Evolutionary conservation across 2,888 invertebrate species (phyloP).

Genomic region (Halocaridina rubra): DNA sequence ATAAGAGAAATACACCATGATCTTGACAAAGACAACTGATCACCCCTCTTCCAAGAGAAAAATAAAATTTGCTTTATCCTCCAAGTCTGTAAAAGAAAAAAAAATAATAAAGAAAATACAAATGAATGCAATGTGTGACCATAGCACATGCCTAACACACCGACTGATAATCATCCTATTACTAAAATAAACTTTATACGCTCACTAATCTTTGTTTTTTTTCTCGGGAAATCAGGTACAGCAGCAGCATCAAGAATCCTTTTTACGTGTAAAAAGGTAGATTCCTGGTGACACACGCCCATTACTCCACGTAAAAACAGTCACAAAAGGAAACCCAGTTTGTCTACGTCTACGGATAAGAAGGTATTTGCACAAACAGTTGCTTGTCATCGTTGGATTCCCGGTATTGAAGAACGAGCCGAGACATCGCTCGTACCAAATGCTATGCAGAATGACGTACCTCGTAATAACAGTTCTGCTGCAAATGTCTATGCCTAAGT

Average conservation of each 20-base stretch:
- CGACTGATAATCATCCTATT: constrained; percentile 42
- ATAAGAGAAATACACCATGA: too few species aligned
- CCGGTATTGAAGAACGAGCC: not conserved
- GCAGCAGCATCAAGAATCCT: constrained; percentile 30
- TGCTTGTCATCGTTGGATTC: not conserved
- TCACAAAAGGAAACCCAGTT: not conserved
- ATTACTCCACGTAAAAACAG: not conserved
- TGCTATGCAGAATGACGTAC: too few species aligned
- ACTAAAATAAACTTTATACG: constrained; percentile 55
- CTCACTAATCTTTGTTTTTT: not conserved
- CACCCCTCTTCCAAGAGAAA: constrained; percentile 9
- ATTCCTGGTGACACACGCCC: not conserved
- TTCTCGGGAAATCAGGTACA: constrained; percentile 52
- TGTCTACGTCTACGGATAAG: not conserved
- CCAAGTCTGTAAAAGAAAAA: not conserved
- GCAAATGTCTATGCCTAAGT: not conserved
- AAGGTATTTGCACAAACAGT: too few species aligned
- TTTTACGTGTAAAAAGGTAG: not conserved
- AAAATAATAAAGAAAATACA: not conserved
- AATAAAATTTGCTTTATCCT: constrained; percentile 1
- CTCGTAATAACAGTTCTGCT: not conserved
- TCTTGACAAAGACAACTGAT: not conserved
- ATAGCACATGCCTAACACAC: constrained; percentile 14
- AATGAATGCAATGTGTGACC: constrained; percentile 24
- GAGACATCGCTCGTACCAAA: too few species aligned